Percentiles rank a stretch among this genome's conserved stretches.
phyloP scores from a whole-genome alignment of 2,888 invertebrate genomes.

The Drosophila recens region DNA sequence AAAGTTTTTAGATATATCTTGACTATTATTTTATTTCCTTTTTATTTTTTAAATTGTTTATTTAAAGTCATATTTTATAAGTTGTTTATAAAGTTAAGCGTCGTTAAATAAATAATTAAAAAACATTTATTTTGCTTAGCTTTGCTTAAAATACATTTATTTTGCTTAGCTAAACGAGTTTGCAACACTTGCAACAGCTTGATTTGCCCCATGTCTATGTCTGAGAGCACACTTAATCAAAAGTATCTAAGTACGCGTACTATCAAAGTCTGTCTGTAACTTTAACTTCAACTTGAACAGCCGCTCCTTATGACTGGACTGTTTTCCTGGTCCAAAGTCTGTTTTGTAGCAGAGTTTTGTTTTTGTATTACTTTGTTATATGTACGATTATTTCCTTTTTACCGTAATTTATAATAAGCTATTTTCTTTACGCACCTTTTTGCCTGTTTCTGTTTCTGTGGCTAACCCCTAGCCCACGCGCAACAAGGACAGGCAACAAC shows the following conservation, averaged over 20 bases:
- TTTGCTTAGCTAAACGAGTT: not conserved
- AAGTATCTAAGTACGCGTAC: conserved; percentile 15
- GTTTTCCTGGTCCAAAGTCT: conserved; percentile 7
- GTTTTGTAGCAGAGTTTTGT: conserved; percentile 39
- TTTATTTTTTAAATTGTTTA: too few species aligned
- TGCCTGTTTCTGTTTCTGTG: conserved; percentile 12
- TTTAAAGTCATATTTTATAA: too few species aligned
- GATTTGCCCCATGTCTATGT: not conserved
- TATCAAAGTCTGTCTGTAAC: conserved; percentile 2
- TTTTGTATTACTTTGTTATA: conserved; percentile 50
- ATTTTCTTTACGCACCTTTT: conserved; percentile 72
- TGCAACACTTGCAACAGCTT: conserved; percentile 12
- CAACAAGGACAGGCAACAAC: conserved; percentile 26
- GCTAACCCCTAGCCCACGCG: conserved; percentile 67
- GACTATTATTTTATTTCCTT: too few species aligned
- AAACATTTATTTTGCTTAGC: too few species aligned
- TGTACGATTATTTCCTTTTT: conserved; percentile 50
- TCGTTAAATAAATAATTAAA: too few species aligned
- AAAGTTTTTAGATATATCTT: too few species aligned
- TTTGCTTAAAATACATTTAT: too few species aligned
- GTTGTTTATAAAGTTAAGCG: too few species aligned
- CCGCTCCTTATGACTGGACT: conserved; percentile 2
- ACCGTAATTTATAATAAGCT: conserved; percentile 78
- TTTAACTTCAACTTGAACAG: conserved; percentile 15
- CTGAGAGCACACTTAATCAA: conserved; percentile 3